Conservation (phyloP, 2,888 invertebrate genomes). For the Pimpla rufipes region DNA sequence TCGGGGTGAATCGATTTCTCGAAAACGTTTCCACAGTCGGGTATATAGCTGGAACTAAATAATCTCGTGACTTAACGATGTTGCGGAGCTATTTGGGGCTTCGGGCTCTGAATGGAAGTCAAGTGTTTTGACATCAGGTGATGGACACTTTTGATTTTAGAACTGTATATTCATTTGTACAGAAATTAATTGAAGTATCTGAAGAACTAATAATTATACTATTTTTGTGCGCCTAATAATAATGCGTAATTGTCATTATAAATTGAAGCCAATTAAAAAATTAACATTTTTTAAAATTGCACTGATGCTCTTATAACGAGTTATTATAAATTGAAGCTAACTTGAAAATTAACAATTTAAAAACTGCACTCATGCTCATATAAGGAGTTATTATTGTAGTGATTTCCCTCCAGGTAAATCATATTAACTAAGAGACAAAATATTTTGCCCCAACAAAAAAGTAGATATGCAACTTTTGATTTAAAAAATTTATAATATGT, state of each 20-base stretch:
- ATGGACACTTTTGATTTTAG: background rate
- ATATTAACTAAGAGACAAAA: too few relatives aligned
- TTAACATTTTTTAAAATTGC: background rate
- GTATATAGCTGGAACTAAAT: background rate
- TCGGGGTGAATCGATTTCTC: slow-evolving; percentile 21
- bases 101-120: background rate
- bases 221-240: too few relatives aligned
- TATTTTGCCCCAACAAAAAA: too few relatives aligned
- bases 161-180: background rate
- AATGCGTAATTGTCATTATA: too few relatives aligned
- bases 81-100: background rate
- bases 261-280: background rate
- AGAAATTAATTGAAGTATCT: background rate
- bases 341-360: too few relatives aligned
- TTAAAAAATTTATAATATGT: background rate
- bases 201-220: too few relatives aligned
- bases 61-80: slow-evolving; percentile 1
- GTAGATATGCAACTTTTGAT: too few relatives aligned
- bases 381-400: too few relatives aligned
- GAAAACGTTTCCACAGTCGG: background rate
- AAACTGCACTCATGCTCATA: too few relatives aligned
- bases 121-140: background rate
- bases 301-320: background rate
- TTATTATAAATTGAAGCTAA: too few relatives aligned
- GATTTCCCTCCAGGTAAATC: too few relatives aligned